Base-by-base conservation (phyloP, 23 tunicate genomes). In the Oikopleura vanhoeffeni region DNA sequence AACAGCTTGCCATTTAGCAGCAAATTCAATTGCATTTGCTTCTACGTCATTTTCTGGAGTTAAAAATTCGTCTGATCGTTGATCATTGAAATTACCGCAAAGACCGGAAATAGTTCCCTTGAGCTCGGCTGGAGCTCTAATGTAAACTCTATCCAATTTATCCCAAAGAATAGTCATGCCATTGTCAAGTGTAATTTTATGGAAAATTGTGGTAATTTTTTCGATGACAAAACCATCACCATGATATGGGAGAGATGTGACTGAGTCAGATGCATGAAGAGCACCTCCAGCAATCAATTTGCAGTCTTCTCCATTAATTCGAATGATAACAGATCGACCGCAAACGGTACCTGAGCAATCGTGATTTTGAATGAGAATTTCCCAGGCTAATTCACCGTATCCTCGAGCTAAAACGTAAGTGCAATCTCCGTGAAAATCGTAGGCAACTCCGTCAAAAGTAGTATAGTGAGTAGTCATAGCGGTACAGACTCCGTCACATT, bases 141-240 rank as follows among this genome's bases (percentile, higher is more conserved):
- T 91, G 71, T 88, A 91, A 57, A 88, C 71, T 4, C 91, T 90
- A 39, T 88, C 84, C 4, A 85, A 67, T 67, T 88, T 95, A 87
- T 95, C 99, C 99, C 99, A 95, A 30, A 95, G 67, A 57, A 91
- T 85, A 1, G 99, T 95, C 96, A 95, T 91, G 28, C 99, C 99
- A 87, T 95, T 95, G 88, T 88, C 91, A 42, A 95, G 91, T 40
- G 99, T 90, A 41, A 95, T 89, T 86, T 95, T 95, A 76, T 95
- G 99, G 84, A 88, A 95, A 57, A 83, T 60, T 32, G 88, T 83
- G 30, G 96, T 95, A 18, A 95, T 89, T 40, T 95, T 89, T 87
- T 95, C 99, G 58, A 95, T 95, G 42, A 91, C 92, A 71, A 90
- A 86, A 35, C 84, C 86, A 1, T 95, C 96, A 3, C 75, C 41